phyloP scores from a whole-genome alignment of 2,888 invertebrate genomes.

The Lasioglossum morio region DNA sequence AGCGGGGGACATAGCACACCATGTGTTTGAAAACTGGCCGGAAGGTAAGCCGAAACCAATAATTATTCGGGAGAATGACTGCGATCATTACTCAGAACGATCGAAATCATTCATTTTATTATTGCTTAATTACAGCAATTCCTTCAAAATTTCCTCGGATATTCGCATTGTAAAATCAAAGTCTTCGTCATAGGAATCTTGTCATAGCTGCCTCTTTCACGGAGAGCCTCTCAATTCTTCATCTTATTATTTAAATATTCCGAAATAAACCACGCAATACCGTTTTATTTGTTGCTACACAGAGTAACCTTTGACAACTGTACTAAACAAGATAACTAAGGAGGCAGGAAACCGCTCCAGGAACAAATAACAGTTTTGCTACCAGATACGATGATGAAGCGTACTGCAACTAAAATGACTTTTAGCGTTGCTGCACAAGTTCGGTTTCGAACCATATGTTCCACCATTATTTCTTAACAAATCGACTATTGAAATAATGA shows the following conservation, averaged over 20 bases:
- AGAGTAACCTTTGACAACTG: neutral
- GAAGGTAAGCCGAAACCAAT: slow-evolving; percentile 89
- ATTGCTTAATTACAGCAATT: too few relatives aligned
- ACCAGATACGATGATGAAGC: too few relatives aligned
- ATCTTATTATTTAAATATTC: neutral
- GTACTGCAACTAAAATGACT: too few relatives aligned
- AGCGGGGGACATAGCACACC: slow-evolving; percentile 99
- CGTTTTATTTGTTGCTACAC: neutral
- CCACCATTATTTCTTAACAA: too few relatives aligned
- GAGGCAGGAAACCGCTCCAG: too few relatives aligned
- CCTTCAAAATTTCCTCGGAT: neutral
- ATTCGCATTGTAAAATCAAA: neutral
- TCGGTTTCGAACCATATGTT: too few relatives aligned
- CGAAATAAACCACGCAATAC: neutral
- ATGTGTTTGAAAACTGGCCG: slow-evolving; percentile 99
- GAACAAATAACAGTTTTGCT: too few relatives aligned
- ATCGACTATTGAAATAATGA: too few relatives aligned
- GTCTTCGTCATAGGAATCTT: too few relatives aligned
- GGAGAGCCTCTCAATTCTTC: too few relatives aligned
- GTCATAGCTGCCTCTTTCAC: too few relatives aligned
- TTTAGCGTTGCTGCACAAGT: too few relatives aligned
- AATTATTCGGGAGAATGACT: neutral
- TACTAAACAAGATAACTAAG: neutral
- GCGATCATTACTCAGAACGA: neutral
- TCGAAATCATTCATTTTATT: neutral